phyloP scores from a whole-genome alignment of 2,113 vertebrate genomes.

The Rhea pennata region DNA sequence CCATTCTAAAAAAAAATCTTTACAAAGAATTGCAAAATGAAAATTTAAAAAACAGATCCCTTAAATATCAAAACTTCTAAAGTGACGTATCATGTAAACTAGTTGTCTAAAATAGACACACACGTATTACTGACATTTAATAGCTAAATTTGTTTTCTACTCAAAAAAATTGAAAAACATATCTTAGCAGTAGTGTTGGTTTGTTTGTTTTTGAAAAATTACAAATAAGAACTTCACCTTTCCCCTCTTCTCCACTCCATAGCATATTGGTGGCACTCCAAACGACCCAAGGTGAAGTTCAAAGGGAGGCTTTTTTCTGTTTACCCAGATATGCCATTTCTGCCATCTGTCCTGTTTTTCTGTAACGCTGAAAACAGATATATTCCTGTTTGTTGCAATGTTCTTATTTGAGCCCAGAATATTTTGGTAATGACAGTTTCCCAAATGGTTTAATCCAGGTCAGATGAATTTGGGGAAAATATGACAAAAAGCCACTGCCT shows the following conservation, averaged over 20 bases:
- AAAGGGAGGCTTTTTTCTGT: conserved; percentile 24
- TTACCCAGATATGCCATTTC: not conserved
- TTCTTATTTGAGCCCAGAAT: not conserved
- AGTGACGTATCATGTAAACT: not conserved
- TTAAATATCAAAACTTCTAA: not conserved
- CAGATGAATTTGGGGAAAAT: conserved; percentile 19
- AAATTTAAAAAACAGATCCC: not conserved
- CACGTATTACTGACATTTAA: not conserved
- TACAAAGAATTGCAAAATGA: not conserved
- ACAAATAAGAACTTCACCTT: not conserved
- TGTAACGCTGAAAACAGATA: conserved; percentile 2
- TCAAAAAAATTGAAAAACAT: not conserved
- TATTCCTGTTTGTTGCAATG: not conserved
- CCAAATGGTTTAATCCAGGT: conserved; percentile 38
- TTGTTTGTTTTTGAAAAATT: not conserved
- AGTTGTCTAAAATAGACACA: not conserved
- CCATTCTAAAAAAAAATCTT: no score
- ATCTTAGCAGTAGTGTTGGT: not conserved
- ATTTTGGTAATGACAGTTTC: conserved; percentile 54
- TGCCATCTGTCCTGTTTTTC: conserved; percentile 27
- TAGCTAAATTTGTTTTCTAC: not conserved
- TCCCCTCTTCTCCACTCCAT: not conserved
- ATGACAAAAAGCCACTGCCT: not conserved
- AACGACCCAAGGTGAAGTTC: conserved; percentile 39
- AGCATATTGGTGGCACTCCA: not conserved